Percentiles rank a stretch among this genome's conserved stretches.
Evolutionary conservation across 2,888 invertebrate genomes (phyloP).

Genomic region (Dynastes hyllus): DNA sequence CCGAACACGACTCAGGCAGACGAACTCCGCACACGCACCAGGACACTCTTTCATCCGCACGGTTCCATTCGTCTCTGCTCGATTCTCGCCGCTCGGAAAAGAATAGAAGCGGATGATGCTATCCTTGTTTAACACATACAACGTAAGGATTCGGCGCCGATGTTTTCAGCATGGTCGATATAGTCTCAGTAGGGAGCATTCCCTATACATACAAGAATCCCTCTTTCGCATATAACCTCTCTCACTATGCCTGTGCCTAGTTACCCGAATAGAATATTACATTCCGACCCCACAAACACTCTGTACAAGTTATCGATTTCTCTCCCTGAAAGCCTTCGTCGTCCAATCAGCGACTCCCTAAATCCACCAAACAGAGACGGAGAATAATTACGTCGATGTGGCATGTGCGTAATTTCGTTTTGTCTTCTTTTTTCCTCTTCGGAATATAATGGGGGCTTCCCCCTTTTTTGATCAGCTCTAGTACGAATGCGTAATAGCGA

Average conservation of each 20-base stretch:
- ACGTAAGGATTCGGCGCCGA: conserved; percentile 41
- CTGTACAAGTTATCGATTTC: conserved; percentile 61
- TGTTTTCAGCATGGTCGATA: conserved; percentile 60
- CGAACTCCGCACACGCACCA: conserved; percentile 45
- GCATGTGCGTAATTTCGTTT: conserved; percentile 51
- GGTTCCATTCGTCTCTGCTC: conserved; percentile 43
- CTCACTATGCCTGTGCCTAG: conserved; percentile 56
- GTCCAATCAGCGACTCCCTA: conserved; percentile 59
- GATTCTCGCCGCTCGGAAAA: neutral
- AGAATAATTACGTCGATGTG: conserved; percentile 48
- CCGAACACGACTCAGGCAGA: conserved; percentile 48
- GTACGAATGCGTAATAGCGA: conserved; percentile 33
- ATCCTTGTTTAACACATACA: conserved; percentile 1
- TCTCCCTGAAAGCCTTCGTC: conserved; percentile 59
- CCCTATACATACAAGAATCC: conserved; percentile 60
- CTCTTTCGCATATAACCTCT: conserved; percentile 61
- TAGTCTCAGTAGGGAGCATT: conserved; percentile 59
- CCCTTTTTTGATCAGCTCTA: conserved; percentile 45
- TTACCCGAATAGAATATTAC: conserved; percentile 57
- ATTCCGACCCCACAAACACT: conserved; percentile 60
- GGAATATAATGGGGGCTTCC: conserved; percentile 21
- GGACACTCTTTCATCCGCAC: conserved; percentile 41
- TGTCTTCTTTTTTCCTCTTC: conserved; percentile 45
- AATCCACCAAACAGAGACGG: conserved; percentile 48
- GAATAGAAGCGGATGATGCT: neutral